Conservation (phyloP, 2,113 vertebrate genomes). For the Bos indicus region DNA sequence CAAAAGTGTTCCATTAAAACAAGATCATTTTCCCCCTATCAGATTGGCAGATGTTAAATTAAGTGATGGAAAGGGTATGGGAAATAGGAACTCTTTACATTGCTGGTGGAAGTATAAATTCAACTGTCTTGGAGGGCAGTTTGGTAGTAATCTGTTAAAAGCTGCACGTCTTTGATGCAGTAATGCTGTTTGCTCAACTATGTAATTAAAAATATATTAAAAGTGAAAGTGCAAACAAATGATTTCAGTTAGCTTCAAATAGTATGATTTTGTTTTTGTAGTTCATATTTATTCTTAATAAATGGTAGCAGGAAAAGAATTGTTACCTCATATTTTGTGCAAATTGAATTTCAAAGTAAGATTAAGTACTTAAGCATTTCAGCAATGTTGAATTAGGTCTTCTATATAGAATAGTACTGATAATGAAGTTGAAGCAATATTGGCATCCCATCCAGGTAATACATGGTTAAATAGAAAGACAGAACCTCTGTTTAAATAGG, state of each 20-base stretch:
- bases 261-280: constrained; percentile 7
- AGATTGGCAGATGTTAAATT: neutral
- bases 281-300: neutral
- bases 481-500: neutral
- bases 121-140: neutral
- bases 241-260: neutral
- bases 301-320: neutral
- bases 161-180: neutral
- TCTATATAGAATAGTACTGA: neutral
- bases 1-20: constrained; percentile 29
- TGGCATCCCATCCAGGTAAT: neutral
- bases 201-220: constrained; percentile 7
- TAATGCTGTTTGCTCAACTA: neutral
- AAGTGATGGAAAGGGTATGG: neutral
- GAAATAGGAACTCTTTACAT: neutral
- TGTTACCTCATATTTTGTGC: neutral
- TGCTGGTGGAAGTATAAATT: neutral
- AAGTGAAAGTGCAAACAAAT: neutral
- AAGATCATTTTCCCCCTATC: neutral
- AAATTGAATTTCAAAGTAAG: constrained; percentile 36
- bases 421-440: constrained; percentile 8
- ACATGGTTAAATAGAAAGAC: constrained; percentile 11
- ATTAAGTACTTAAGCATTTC: neutral
- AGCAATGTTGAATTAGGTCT: neutral
- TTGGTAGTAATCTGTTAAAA: constrained; percentile 33